phyloP scores from a whole-genome alignment of 2,113 vertebrate genomes.

The Donacobius atricapilla region DNA sequence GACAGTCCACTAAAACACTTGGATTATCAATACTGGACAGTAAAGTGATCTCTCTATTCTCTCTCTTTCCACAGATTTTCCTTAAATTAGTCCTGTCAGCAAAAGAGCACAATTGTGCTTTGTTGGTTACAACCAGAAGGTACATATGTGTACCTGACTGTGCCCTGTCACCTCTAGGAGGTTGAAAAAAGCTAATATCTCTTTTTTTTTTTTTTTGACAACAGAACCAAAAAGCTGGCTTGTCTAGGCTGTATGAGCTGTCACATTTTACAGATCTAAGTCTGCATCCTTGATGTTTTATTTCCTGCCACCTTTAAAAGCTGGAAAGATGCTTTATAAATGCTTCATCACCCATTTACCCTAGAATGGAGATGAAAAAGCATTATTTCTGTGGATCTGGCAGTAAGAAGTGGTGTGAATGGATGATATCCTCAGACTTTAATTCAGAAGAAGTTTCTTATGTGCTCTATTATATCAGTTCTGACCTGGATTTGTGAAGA shows the following conservation, averaged over 20 bases:
- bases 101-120: background rate
- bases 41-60: background rate
- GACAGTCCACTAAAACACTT: background rate
- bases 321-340: background rate
- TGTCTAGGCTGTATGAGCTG: background rate
- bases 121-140: background rate
- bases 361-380: background rate
- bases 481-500: background rate
- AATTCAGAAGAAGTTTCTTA: background rate
- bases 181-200: background rate
- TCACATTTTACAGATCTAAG: background rate
- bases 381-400: background rate
- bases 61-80: background rate
- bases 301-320: background rate
- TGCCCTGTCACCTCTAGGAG: background rate
- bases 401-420: background rate
- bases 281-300: background rate
- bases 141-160: no score
- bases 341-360: background rate
- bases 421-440: background rate
- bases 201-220: background rate
- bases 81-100: background rate
- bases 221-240: background rate
- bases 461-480: background rate
- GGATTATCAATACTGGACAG: background rate